Evolutionary conservation across 2,797 vertebrate genomes (phyloP), one percentile per base, ranked within the genome.

Genomic region (Sebastes reedi): DNA sequence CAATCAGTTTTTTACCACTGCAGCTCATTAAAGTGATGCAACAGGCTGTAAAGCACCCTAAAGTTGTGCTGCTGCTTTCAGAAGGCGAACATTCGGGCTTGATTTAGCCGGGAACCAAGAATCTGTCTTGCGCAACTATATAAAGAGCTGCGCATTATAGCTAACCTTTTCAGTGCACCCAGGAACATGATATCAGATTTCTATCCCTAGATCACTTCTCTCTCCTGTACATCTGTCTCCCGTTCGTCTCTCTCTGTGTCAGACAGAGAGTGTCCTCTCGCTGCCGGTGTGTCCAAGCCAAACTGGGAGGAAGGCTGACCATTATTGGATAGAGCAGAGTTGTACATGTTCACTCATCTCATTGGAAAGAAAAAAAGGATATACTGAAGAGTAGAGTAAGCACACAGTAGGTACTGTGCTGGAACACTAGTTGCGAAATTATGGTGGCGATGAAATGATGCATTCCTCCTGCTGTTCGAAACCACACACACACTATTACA

Each of bases 181-280:
- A 87, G 75, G 87, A 94, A 92, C 91, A 91, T 91, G 90, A 90
- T 91, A 95, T 95, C 94, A 85, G 69, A 89, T 96, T 94, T 94
- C 95, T 87, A 87, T 89, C 82, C 80, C 88, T 78, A 87, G 90
- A 92, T 94, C 87, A 77, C 77, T 89, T 90, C 80, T 79, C 89
- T 75, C 90, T 86, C 79, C 86, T 77, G 86, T 92, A 89, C 95
- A 96, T 96, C 94, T 96, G 95, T 96, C 94, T 88, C 90, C 85
- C 27, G 81, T 89, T 89, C 85, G 75, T 95, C 93, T 93, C 67
- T 84, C 81, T 84, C 81, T 87, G 82, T 92, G 90, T 89, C 90
- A 93, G 16, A 46, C 42, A 79, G 82, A 90, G 75, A 75, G 82
- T 59, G 81, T 81, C 72, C 61, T 25, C 24, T 60, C 59, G 54